Conservation (phyloP, 2,797 vertebrate genomes). For the Psittacula echo region DNA sequence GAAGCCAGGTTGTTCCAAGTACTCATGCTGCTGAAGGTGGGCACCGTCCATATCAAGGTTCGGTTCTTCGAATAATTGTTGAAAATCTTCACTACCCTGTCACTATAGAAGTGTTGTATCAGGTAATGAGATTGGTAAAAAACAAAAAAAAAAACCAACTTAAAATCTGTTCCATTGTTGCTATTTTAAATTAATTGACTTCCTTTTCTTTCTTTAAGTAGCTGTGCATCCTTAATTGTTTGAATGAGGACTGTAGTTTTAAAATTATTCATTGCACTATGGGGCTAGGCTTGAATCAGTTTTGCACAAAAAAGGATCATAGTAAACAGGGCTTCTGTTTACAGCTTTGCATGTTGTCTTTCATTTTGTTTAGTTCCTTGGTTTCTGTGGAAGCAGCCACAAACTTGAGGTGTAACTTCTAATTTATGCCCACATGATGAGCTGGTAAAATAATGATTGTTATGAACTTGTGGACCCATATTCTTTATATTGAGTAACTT, state of each 20-base stretch:
- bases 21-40: slow-evolving; percentile 60
- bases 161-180: background rate
- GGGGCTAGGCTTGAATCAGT: background rate
- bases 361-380: background rate
- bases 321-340: background rate
- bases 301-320: background rate
- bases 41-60: slow-evolving; percentile 69
- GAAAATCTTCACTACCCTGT: slow-evolving; percentile 84
- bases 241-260: background rate
- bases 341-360: background rate
- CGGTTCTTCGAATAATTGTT: slow-evolving; percentile 85
- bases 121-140: slow-evolving; percentile 76
- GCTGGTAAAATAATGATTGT: background rate
- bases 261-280: background rate
- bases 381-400: background rate
- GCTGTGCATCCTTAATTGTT: background rate
- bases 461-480: background rate
- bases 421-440: background rate
- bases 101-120: slow-evolving; percentile 84
- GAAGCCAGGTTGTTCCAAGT: slow-evolving; percentile 64
- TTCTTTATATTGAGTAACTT: background rate
- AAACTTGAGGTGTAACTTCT: background rate
- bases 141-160: background rate
- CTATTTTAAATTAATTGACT: background rate
- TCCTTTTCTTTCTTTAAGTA: background rate